Evolutionary conservation across 1,140 invertebrate species (phyloP), one percentile per base, ranked within the genome.

Genomic region (Leptopilina boulardi): DNA sequence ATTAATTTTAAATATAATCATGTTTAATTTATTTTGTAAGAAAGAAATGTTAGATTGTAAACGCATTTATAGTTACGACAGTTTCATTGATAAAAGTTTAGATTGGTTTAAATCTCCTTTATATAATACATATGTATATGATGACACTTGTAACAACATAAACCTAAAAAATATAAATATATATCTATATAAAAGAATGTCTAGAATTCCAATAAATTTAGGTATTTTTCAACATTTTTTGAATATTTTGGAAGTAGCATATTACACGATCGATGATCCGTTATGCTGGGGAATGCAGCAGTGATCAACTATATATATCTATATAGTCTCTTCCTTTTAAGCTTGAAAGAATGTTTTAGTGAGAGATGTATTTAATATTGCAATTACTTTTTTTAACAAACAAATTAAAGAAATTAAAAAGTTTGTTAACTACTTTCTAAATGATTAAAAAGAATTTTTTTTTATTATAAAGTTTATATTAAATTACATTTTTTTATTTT

Each of bases 281-380:
- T 88, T 87, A 87, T 85, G 80, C 80, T 47, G 41, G 79, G 79
- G 85, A 87, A 86, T 86, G 83, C 77, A 86, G 81, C 80, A 23
- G 30, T 41, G 26, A 47, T 75, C 76, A 73, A 66, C 19, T 34
- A 26, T 59, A n/a, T 56, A n/a, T 66, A 66, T 23, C 23, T 51
- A n/a, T 51, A 51, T 8, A 51, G 47, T 42, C 41, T 38, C 66
- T 75, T 44, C 47, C 66, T 42, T 26, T 75, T 41, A 47, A 75
- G 42, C 47, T 75, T 13, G 13, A 38, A 70, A n/a, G 47, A 75
- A 26, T 59, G 10, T 76, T 30, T n/a, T 38, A 38, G 34, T 38
- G 59, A 5, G 59, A 23, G 23, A 26, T 66, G 4, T 26, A 23
- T 66, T 26, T n/a, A 30, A 51, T 51, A 51, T 51, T 51, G 47